A percentile compares a stretch with the other conserved stretches of the same genome.
These are phyloP conservation scores for Bergia sp. DNA, from an alignment of 92 coral and sea anemone genomes.

Conservation along the genomic window DNA sequence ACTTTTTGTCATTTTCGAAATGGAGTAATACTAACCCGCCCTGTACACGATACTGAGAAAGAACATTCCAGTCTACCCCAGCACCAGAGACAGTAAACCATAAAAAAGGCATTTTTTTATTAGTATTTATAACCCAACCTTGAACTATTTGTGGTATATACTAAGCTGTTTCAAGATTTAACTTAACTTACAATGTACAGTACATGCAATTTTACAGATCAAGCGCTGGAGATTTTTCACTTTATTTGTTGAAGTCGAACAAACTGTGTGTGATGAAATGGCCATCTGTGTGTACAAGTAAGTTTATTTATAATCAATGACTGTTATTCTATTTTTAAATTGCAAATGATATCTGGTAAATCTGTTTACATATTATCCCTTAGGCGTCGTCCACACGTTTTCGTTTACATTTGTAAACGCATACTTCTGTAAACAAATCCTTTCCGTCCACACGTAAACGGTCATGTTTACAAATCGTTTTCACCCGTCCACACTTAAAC, in stretches of 20 bases:
- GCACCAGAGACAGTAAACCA: not conserved
- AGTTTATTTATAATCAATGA: not conserved
- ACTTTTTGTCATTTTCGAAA: too few relatives aligned
- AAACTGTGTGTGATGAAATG: conserved; percentile 22
- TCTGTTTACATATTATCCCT: not conserved
- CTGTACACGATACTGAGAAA: too few relatives aligned
- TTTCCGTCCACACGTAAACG: too few relatives aligned
- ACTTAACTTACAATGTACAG: too few relatives aligned
- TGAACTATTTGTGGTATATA: too few relatives aligned
- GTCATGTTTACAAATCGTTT: too few relatives aligned
- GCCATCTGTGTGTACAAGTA: conserved; percentile 29
- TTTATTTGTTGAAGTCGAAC: conserved; percentile 24
- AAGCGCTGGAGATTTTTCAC: conserved; percentile 3
- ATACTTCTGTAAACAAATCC: too few relatives aligned
- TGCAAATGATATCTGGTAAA: not conserved
- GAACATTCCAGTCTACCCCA: not conserved
- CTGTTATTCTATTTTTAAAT: not conserved
- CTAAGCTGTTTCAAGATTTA: too few relatives aligned
- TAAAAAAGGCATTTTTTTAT: too few relatives aligned
- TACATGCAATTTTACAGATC: not conserved
- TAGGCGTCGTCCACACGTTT: too few relatives aligned
- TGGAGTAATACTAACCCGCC: not conserved
- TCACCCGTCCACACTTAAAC: too few relatives aligned
- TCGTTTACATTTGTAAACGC: too few relatives aligned
- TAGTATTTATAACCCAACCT: not conserved